These are phyloP conservation scores for Corvus cornix DNA, from an alignment of 2,113 vertebrate genomes.

Conservation along the genomic window DNA sequence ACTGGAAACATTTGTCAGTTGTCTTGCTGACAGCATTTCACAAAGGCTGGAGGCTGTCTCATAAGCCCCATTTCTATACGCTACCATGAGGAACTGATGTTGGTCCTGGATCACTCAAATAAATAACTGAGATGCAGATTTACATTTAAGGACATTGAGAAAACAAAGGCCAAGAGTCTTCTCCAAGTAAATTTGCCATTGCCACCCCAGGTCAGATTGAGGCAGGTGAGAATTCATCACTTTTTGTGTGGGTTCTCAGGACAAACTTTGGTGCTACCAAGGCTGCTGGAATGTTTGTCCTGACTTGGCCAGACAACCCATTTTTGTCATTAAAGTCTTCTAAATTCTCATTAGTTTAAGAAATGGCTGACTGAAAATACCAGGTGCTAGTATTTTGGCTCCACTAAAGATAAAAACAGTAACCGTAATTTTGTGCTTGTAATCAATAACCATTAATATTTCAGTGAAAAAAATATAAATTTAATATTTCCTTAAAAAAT, in stretches of 20 bases:
- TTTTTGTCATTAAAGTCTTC: not conserved
- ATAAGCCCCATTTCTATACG: not conserved
- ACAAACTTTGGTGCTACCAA: not conserved
- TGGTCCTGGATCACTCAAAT: not conserved
- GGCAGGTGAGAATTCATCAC: not conserved
- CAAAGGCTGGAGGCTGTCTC: not conserved
- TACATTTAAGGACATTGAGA: not conserved
- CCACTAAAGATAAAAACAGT: not conserved
- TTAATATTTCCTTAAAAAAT: not conserved
- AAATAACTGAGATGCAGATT: not conserved
- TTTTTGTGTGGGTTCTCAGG: not conserved
- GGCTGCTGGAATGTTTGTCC: not conserved
- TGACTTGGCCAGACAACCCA: not conserved
- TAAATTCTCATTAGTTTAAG: not conserved
- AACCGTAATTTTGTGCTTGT: not conserved
- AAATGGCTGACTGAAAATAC: not conserved
- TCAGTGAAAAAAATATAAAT: not conserved
- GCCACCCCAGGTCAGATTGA: not conserved
- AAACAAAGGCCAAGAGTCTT: not conserved
- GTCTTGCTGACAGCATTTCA: conserved; percentile 4
- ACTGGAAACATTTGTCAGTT: not conserved
- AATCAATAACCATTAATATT: not conserved
- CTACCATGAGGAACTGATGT: not conserved
- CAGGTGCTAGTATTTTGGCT: not conserved
- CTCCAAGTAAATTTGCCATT: not conserved